Conservation (phyloP, 2,113 vertebrate species). For the Nematolebias whitei region DNA sequence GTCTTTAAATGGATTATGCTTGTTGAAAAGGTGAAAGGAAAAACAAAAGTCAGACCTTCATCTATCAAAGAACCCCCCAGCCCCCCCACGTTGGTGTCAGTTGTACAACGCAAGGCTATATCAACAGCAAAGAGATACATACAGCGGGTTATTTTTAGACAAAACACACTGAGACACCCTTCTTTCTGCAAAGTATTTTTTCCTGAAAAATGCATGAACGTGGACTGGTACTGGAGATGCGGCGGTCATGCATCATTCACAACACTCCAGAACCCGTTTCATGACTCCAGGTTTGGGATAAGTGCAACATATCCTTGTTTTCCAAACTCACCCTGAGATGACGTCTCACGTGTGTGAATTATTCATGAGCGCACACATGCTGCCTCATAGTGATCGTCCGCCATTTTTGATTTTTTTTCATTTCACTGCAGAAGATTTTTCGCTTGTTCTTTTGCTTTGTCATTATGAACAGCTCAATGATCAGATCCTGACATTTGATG, state of each 20-base stretch:
- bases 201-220: constrained; percentile 79
- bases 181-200: constrained; percentile 68
- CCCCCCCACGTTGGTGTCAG: constrained; percentile 61
- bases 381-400: constrained; percentile 24
- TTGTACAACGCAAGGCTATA: constrained; percentile 40
- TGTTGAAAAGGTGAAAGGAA: constrained; percentile 13
- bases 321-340: constrained; percentile 59
- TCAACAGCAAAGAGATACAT: constrained; percentile 60
- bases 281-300: constrained; percentile 70
- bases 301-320: constrained; percentile 77
- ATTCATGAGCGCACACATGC: constrained; percentile 68
- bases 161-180: constrained; percentile 46
- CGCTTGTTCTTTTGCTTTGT: not conserved
- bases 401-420: not conserved
- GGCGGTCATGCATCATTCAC: constrained; percentile 72
- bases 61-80: constrained; percentile 24
- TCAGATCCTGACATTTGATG: not conserved
- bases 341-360: constrained; percentile 65
- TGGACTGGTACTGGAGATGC: constrained; percentile 54
- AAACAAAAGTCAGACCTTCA: constrained; percentile 30
- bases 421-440: not conserved
- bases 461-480: not conserved
- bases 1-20: not conserved
- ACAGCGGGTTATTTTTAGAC: constrained; percentile 75
- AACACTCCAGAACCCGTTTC: constrained; percentile 67